phyloP scores from a whole-genome alignment of 2,888 invertebrate genomes.

The Folsomia manolachei region DNA sequence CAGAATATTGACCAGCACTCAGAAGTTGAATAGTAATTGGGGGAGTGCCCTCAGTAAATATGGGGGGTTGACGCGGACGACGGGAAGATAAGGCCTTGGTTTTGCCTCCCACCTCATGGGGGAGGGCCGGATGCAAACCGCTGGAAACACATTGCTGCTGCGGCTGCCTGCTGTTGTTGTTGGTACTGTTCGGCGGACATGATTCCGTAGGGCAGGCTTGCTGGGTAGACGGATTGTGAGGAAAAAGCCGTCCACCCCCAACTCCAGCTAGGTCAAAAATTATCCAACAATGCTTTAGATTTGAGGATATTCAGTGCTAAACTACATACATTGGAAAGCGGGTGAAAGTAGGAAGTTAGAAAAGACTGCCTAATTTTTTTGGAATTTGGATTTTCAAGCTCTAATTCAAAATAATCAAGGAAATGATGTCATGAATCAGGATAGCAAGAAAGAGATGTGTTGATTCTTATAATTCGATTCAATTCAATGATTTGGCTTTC shows the following conservation, averaged over 20 bases:
- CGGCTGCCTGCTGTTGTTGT: slow-evolving; percentile 51
- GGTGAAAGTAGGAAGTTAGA: slow-evolving; percentile 18
- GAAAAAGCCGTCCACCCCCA: too few relatives aligned
- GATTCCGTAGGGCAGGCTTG: slow-evolving; percentile 51
- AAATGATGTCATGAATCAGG: too few relatives aligned
- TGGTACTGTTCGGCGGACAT: slow-evolving; percentile 51
- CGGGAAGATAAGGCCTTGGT: slow-evolving; percentile 10
- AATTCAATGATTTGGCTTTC: too few relatives aligned
- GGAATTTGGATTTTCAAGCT: too few relatives aligned
- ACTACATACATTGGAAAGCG: too few relatives aligned
- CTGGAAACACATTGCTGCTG: slow-evolving; percentile 55
- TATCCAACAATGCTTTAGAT: slow-evolving; percentile 48
- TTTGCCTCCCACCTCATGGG: slow-evolving; percentile 53
- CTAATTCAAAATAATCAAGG: too few relatives aligned
- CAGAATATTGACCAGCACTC: too few relatives aligned
- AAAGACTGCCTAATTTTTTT: neutral
- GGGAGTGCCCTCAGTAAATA: slow-evolving; percentile 33
- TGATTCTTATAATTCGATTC: too few relatives aligned
- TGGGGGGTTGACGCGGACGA: slow-evolving; percentile 33
- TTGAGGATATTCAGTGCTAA: slow-evolving; percentile 19
- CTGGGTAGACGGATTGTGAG: slow-evolving; percentile 51
- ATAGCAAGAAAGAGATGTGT: too few relatives aligned
- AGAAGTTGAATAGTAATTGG: slow-evolving; percentile 35
- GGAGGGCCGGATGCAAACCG: slow-evolving; percentile 59
- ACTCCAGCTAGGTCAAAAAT: slow-evolving; percentile 49